Conservation (phyloP, 2,888 invertebrate genomes). For the Beris chalybata region DNA sequence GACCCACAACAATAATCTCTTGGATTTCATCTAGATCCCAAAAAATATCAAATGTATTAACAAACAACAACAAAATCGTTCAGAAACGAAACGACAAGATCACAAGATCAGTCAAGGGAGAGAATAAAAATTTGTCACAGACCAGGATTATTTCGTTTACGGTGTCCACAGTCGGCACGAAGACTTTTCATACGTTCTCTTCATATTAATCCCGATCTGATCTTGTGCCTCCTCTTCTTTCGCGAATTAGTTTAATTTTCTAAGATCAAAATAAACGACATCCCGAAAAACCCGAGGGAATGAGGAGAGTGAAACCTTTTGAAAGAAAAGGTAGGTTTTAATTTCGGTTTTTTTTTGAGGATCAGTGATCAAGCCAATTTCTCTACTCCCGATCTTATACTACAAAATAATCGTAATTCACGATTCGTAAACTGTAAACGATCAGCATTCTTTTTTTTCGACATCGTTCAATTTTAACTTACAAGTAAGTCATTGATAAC, state of each 20-base stretch:
- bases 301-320: no score
- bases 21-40: not conserved
- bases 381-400: no score
- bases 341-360: no score
- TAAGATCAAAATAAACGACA: slow-evolving; percentile 22
- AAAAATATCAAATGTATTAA: not conserved
- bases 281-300: not conserved
- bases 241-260: slow-evolving; percentile 19
- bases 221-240: slow-evolving; percentile 4
- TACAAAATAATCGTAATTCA: no score
- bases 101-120: slow-evolving; percentile 1
- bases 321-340: no score
- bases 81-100: not conserved
- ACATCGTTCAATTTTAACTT: no score
- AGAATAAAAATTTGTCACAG: slow-evolving; percentile 26
- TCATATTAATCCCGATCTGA: slow-evolving; percentile 4
- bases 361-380: no score
- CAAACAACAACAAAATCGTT: slow-evolving; percentile 6
- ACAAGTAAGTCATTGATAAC: no score
- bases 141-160: slow-evolving; percentile 19
- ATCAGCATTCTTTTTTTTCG: no score
- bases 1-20: slow-evolving; percentile 2
- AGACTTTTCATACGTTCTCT: not conserved
- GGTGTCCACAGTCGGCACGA: not conserved
- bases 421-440: no score